These are phyloP conservation scores for Iguana delicatissima DNA, from an alignment of 2,797 vertebrate species.

Conservation along the genomic window DNA sequence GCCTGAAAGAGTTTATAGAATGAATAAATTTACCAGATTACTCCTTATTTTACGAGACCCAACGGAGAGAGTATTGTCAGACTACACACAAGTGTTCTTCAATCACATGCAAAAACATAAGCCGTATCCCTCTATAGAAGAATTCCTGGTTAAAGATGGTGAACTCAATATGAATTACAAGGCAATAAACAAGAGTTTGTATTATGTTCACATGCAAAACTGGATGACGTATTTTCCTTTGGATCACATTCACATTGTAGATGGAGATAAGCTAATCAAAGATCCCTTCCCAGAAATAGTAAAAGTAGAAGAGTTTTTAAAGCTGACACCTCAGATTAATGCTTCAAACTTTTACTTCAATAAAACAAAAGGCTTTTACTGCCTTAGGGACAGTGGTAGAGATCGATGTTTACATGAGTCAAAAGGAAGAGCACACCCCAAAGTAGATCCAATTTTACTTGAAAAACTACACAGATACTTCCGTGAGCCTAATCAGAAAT, in stretches of 20 bases:
- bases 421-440: constrained; percentile 93
- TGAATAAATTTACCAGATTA: constrained; percentile 89
- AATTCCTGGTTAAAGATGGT: constrained; percentile 88
- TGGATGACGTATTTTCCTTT: constrained; percentile 93
- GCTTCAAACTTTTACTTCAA: constrained; percentile 98
- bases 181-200: constrained; percentile 95
- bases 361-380: constrained; percentile 97
- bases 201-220: constrained; percentile 91
- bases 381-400: constrained; percentile 89
- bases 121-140: constrained; percentile 89
- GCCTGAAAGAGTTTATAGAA: constrained; percentile 88
- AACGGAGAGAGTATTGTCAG: constrained; percentile 93
- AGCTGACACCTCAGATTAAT: constrained; percentile 90
- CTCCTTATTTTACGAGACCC: constrained; percentile 96
- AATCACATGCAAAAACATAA: constrained; percentile 96
- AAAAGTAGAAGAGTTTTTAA: constrained; percentile 91
- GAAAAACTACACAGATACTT: constrained; percentile 92
- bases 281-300: constrained; percentile 94
- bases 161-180: constrained; percentile 93
- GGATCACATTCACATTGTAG: constrained; percentile 90
- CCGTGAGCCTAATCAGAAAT: constrained; percentile 92
- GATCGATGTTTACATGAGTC: constrained; percentile 96
- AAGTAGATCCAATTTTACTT: constrained; percentile 85
- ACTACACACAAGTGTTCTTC: constrained; percentile 98
- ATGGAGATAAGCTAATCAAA: constrained; percentile 92